Base-by-base conservation (phyloP, 2,113 vertebrate species). In the Raja brachyura region DNA sequence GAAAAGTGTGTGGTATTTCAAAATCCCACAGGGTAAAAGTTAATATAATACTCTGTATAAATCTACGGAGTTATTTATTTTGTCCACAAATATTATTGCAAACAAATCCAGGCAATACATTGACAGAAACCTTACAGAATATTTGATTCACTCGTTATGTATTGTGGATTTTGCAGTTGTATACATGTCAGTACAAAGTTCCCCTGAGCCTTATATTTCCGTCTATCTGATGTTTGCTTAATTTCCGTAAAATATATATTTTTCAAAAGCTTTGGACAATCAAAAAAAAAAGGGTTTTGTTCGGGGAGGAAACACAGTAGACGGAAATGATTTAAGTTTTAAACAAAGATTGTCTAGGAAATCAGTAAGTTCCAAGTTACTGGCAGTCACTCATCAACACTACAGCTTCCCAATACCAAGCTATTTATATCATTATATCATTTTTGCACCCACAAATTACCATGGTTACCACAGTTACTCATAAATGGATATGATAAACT, bases 161-260 rank as follows among this genome's bases (percentile, higher is more conserved):
- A 6, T 70, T 54, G 73, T 73, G 10, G 33, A 20, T 92, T 70
- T 92, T 92, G 31, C 39, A 54, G 39, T 92, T 92, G 39, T 92
- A 68, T 92, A 92, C 66, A 92, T 92, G 73, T 54, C 90, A 74
- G 39, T 92, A 92, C 70, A 10, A 73, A 10, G 39, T 54, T 48
- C 66, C 33, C 31, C 22, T 73, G 39, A 90, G 16, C 63, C 61
- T 90, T 92, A 25, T 48, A 48, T 48, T 48, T 48, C 39, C 39
- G 39, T 48, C 39, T 48, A 48, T 48, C 33, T 5, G 20, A 25
- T 66, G 61, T 48, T 92, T 74, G 66, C 20, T 92, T 74, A 25
- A 73, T 92, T 92, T 20, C 3, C 33, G 18, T 31, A 54, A 73
- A 28, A 73, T 68, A 39, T 54, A 73, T 61, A 13, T 3, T 16